Evolutionary conservation across 2,113 vertebrate species (phyloP).

Genomic region (Rallus limicola): DNA sequence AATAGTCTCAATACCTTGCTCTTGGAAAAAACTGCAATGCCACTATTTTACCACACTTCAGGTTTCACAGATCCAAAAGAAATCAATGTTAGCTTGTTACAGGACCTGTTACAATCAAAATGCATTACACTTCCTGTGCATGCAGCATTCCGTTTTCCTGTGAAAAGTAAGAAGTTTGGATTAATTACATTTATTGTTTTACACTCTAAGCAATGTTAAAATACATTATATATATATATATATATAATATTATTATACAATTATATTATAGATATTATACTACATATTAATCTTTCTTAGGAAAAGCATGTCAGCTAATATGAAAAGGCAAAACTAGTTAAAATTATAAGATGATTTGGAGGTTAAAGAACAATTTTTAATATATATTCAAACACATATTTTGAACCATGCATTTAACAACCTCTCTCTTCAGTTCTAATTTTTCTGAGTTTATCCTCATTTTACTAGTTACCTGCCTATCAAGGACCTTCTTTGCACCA

Average conservation of each 20-base stretch:
- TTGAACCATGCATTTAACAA: background rate
- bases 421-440: background rate
- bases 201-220: background rate
- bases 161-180: background rate
- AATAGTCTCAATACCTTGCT: background rate
- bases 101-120: background rate
- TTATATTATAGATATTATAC: background rate
- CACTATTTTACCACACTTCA: fast-evolving
- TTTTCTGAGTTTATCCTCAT: background rate
- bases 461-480: background rate
- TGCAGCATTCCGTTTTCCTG: background rate
- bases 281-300: background rate
- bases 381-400: background rate
- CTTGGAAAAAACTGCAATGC: background rate
- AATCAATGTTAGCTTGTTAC: background rate
- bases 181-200: background rate
- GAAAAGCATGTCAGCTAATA: background rate
- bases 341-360: background rate
- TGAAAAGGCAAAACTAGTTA: background rate
- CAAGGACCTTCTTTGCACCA: background rate
- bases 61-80: background rate
- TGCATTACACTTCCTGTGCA: background rate
- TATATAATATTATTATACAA: background rate
- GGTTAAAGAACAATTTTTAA: background rate
- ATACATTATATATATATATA: background rate